Conservation (phyloP, 92 coral and sea anemone genomes). For the Ricordea florida region DNA sequence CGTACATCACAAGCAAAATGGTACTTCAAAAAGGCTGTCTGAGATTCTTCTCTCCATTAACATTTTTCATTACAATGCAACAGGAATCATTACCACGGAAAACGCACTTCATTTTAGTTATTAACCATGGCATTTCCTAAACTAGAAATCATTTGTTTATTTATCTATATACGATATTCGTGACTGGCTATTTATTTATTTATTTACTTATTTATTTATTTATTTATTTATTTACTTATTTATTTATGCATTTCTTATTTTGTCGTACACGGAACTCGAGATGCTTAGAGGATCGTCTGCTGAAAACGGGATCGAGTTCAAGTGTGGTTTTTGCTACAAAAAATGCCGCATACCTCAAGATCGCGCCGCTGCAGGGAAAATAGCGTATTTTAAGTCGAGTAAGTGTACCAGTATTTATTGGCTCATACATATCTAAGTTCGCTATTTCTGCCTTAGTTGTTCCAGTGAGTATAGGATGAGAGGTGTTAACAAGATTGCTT, state of each 20-base stretch:
- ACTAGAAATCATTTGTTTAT: too few relatives aligned
- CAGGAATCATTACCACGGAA: not conserved
- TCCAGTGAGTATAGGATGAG: not conserved
- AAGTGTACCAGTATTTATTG: conserved; percentile 6
- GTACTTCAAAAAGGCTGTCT: not conserved
- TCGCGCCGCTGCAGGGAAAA: not conserved
- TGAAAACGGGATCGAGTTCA: not conserved
- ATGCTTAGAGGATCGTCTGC: not conserved
- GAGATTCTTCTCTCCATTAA: not conserved
- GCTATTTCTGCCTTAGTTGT: too few relatives aligned
- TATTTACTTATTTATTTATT: too few relatives aligned
- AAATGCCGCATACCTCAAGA: conserved; percentile 6
- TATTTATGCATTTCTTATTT: conserved; percentile 1
- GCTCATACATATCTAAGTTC: too few relatives aligned
- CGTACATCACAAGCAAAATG: conserved; percentile 1
- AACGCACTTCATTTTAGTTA: not conserved
- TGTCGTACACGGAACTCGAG: conserved; percentile 8
- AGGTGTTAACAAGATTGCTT: not conserved
- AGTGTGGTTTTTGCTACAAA: conserved; percentile 5
- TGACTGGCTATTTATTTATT: conserved; percentile 5
- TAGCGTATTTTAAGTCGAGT: conserved; percentile 1
- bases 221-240: not conserved
- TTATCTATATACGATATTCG: not conserved
- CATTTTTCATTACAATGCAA: not conserved
- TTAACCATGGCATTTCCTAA: conserved; percentile 4